Conservation (phyloP, 2,888 invertebrate species). For the Drosophila ezoana region DNA sequence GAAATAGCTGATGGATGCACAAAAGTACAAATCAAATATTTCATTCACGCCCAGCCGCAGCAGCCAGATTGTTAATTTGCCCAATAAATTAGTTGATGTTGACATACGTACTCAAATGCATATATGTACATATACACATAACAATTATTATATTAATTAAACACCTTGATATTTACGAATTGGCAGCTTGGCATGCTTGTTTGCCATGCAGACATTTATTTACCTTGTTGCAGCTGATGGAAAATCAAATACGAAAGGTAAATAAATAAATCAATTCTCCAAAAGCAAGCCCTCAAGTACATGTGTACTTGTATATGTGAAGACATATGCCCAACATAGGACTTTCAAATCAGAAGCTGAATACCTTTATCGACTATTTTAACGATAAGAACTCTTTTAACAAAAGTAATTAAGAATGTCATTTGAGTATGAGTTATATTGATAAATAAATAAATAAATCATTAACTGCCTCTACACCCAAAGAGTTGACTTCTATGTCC, state of each 20-base stretch:
- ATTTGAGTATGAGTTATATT: too few relatives aligned
- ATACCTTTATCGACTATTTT: too few relatives aligned
- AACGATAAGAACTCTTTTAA: too few relatives aligned
- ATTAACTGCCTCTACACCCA: too few relatives aligned
- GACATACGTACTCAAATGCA: background rate
- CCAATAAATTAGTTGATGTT: slow-evolving; percentile 26
- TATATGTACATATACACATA: background rate
- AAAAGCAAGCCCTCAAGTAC: background rate
- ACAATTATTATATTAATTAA: background rate
- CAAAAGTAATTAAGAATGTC: too few relatives aligned
- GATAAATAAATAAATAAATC: too few relatives aligned
- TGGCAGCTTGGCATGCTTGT: background rate
- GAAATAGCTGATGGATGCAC: background rate
- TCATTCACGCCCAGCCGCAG: background rate
- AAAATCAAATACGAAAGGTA: background rate
- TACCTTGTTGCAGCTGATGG: background rate
- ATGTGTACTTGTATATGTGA: too few relatives aligned
- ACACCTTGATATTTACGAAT: slow-evolving; percentile 1
- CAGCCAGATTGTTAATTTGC: slow-evolving; percentile 10
- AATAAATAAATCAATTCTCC: background rate
- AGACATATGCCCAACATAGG: too few relatives aligned
- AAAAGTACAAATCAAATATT: slow-evolving; percentile 21
- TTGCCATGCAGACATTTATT: background rate
- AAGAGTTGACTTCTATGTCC: too few relatives aligned
- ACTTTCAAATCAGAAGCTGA: too few relatives aligned